These are phyloP conservation scores for Orthonevra nobilis DNA, from an alignment of 2,888 invertebrate species.

Conservation along the genomic window DNA sequence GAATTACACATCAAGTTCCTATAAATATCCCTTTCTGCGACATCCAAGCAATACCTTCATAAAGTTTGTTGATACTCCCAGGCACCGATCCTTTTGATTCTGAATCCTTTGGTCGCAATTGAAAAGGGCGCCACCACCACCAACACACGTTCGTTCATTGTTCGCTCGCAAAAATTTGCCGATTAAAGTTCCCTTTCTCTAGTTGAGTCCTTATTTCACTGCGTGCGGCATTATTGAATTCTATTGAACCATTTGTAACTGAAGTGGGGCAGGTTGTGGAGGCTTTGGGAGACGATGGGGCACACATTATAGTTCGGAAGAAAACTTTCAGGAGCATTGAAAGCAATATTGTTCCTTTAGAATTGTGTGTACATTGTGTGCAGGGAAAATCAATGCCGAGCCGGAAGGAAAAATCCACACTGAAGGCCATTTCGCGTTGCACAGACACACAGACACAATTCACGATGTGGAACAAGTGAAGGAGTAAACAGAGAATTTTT, in stretches of 20 bases:
- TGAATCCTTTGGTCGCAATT: slow-evolving; percentile 14
- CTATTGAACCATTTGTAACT: slow-evolving; percentile 13
- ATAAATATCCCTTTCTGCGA: slow-evolving; percentile 7
- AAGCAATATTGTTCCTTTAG: slow-evolving; percentile 17
- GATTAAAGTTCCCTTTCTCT: slow-evolving; percentile 18
- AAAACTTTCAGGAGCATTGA: slow-evolving; percentile 5
- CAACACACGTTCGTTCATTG: no score
- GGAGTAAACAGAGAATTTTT: no score
- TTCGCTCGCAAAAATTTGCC: no score
- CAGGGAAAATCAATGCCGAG: slow-evolving; percentile 62
- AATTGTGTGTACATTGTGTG: slow-evolving; percentile 1
- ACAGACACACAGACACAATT: no score
- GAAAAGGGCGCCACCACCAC: background rate
- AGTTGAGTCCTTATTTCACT: background rate
- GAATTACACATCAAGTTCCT: background rate
- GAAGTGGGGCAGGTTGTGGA: background rate
- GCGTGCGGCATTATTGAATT: slow-evolving; percentile 22
- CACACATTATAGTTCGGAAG: background rate
- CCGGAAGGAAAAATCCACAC: slow-evolving; percentile 58
- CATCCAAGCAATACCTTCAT: slow-evolving; percentile 32
- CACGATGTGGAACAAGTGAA: no score
- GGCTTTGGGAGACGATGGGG: background rate
- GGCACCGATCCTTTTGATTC: slow-evolving; percentile 33
- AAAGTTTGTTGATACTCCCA: slow-evolving; percentile 20
- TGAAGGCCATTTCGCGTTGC: slow-evolving; percentile 50